phyloP scores from a whole-genome alignment of 2,888 invertebrate genomes.

The Drosophila infuscata region DNA sequence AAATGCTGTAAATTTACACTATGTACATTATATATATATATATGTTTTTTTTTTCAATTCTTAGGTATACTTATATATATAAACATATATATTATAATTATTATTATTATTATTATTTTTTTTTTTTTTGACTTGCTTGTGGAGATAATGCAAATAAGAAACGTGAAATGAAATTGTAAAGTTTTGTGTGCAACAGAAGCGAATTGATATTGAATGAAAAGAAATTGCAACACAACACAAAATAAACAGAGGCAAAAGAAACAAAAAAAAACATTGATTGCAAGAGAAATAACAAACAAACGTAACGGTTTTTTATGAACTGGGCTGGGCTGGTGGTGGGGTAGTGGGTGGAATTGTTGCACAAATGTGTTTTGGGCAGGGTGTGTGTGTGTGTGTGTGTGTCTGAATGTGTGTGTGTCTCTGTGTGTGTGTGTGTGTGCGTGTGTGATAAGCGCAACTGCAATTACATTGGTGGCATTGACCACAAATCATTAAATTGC shows the following conservation, averaged over 20 bases:
- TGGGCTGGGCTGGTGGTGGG: not conserved
- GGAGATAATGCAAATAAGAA: slow-evolving; percentile 23
- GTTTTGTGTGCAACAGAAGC: slow-evolving; percentile 32
- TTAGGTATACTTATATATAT: slow-evolving; percentile 4
- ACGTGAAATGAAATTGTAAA: slow-evolving; percentile 56
- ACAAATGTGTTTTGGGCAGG: not conserved
- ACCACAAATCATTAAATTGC: slow-evolving; percentile 72
- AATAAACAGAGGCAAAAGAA: slow-evolving; percentile 43
- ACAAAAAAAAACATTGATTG: slow-evolving; percentile 14
- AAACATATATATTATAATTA: slow-evolving; percentile 1
- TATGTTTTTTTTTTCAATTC: slow-evolving; percentile 26
- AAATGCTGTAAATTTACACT: slow-evolving; percentile 41
- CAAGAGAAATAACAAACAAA: slow-evolving; percentile 18
- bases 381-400: not conserved
- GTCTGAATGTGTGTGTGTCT: not conserved
- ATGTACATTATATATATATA: slow-evolving; percentile 38
- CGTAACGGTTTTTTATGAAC: not conserved
- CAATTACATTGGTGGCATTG: slow-evolving; percentile 59
- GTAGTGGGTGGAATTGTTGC: not conserved
- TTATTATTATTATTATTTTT: slow-evolving; percentile 7
- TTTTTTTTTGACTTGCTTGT: slow-evolving; percentile 35
- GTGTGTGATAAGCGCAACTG: slow-evolving; percentile 14
- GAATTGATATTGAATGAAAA: slow-evolving; percentile 61
- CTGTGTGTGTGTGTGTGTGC: not conserved
- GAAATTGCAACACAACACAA: slow-evolving; percentile 44